Percentiles rank a stretch among this genome's conserved stretches.
These are phyloP conservation scores for Macaria notata DNA, from an alignment of 2,888 invertebrate species.

Conservation along the genomic window DNA sequence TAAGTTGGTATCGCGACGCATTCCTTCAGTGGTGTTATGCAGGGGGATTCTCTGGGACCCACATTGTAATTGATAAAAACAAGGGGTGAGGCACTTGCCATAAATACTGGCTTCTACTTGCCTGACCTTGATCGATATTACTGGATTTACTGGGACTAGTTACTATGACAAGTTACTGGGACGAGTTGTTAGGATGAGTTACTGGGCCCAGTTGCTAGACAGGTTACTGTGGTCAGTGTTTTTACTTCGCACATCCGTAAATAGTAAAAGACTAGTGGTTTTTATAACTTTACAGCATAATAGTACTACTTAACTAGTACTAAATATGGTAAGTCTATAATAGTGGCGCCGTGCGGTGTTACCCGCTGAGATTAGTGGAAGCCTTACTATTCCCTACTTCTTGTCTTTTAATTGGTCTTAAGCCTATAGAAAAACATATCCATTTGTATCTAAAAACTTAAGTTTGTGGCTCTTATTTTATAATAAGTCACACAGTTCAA, in stretches of 20 bases:
- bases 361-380: too few species aligned
- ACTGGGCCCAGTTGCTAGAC: conserved; percentile 21
- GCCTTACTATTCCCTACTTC: too few species aligned
- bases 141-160: conserved; percentile 28
- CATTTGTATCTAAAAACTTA: too few species aligned
- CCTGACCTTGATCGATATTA: conserved; percentile 33
- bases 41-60: conserved; percentile 51
- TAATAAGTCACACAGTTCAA: too few species aligned
- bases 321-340: too few species aligned
- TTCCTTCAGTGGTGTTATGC: conserved; percentile 47
- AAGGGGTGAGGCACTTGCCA: conserved; percentile 46
- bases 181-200: conserved; percentile 24
- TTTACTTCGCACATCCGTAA: conserved; percentile 10
- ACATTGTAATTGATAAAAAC: conserved; percentile 66
- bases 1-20: conserved; percentile 33
- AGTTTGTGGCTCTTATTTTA: too few species aligned
- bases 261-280: conserved; percentile 8
- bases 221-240: conserved; percentile 3
- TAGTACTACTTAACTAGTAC: too few species aligned
- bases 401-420: too few species aligned
- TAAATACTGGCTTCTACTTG: conserved; percentile 18
- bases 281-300: neutral
- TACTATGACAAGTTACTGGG: conserved; percentile 8
- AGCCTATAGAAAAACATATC: too few species aligned
- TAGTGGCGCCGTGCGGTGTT: too few species aligned